Evolutionary conservation across 2,113 vertebrate genomes (phyloP), one percentile per base, ranked within the genome.

Genomic region (Garra rufa): DNA sequence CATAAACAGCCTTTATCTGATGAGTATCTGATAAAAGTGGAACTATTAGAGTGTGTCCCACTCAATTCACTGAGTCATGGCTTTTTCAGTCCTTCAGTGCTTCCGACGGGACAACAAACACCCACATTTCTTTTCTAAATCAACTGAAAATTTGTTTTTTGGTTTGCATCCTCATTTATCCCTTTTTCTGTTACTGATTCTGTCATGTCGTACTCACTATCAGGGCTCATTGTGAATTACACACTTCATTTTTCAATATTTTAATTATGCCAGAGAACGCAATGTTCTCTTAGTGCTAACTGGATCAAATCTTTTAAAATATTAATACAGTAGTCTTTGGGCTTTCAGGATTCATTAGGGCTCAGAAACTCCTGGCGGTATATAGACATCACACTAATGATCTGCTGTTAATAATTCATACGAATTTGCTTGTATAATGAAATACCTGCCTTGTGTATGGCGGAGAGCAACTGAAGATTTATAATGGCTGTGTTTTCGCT

Each of bases 51-150:
- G 63, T 43, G 52, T 63, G 74, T 26, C 76, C 46, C 85, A 88
- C 85, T 84, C 55, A 85, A 77, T 63, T 74, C 46, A 34, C 65
- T 82, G 81, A 88, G 65, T 84, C 81, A 83, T 55, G 30, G 14
- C 63, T 74, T 52, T 55, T 55, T 79, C 78, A 89, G 86, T 74
- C 41, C 89, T 83, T 26, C 21, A n/a, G 63, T 71, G 55, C 41
- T 82, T 82, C 73, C 77, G 38, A 55, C 41, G 11, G 43, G 43
- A 50, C 19, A 59, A 75, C 14, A 38, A 3, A 44, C 61, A 13
- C 41, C 86, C 78, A 46, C 73, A 30, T 77, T 38, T 7, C 63
- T 46, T 30, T 81, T 21, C 10, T 75, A 26, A 19, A 76, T 30
- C 21, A 6, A 52, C 15, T 79, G 43, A 43, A 1, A 21, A 1